Evolutionary conservation across 2,113 vertebrate species (phyloP).

Genomic region (Stigmatopora nigra): DNA sequence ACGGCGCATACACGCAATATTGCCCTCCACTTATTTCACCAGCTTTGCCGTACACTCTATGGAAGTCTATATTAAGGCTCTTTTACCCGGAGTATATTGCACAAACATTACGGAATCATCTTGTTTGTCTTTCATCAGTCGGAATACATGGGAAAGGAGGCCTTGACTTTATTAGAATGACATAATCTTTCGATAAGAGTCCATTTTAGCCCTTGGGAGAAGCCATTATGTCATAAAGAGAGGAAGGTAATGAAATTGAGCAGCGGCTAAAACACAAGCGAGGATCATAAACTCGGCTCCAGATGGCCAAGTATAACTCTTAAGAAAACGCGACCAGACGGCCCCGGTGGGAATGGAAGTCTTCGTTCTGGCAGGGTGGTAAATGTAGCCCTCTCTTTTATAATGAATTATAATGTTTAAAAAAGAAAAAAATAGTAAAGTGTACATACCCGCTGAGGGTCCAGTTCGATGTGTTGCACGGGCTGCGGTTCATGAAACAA

Average conservation of each 20-base stretch:
- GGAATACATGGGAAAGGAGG: slow-evolving; percentile 25
- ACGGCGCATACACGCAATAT: not conserved
- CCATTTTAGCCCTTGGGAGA: slow-evolving; percentile 25
- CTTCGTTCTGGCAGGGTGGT: slow-evolving; percentile 10
- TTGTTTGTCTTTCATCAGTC: slow-evolving; percentile 27
- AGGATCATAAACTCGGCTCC: slow-evolving; percentile 45
- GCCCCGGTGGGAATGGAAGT: slow-evolving; percentile 15
- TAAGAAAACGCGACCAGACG: slow-evolving; percentile 30
- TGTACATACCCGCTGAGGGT: slow-evolving; percentile 69
- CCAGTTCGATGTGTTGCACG: slow-evolving; percentile 80
- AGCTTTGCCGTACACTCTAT: not conserved
- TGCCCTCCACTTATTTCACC: not conserved
- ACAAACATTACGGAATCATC: slow-evolving; percentile 25
- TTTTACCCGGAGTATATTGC: slow-evolving; percentile 18
- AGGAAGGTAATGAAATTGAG: slow-evolving; percentile 51
- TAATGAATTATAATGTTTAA: not conserved
- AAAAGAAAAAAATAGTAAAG: not conserved
- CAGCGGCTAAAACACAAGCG: slow-evolving; percentile 42
- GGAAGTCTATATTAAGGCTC: slow-evolving; percentile 31
- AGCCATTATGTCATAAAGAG: slow-evolving; percentile 52
- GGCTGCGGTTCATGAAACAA: slow-evolving; percentile 77
- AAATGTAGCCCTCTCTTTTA: slow-evolving; percentile 8
- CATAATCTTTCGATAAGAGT: slow-evolving; percentile 52
- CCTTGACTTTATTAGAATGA: slow-evolving; percentile 42
- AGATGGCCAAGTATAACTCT: slow-evolving; percentile 32